phyloP scores from a whole-genome alignment of 2,888 invertebrate species.

The Phasia obesa region DNA sequence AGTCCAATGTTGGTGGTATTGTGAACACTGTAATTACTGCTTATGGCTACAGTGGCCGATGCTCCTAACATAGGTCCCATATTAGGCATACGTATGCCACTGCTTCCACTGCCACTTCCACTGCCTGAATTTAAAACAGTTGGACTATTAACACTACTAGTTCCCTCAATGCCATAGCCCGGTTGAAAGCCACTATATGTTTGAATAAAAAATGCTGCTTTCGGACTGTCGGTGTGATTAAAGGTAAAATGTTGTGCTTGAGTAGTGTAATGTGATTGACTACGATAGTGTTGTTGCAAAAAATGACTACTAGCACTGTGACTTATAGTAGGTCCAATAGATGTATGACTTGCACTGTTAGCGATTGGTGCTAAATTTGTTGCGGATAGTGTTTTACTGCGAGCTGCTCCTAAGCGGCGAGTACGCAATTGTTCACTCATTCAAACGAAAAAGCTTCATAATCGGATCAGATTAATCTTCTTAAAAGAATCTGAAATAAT shows the following conservation, averaged over 20 bases:
- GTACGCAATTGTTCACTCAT: slow-evolving; percentile 80
- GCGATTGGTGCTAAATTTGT: slow-evolving; percentile 57
- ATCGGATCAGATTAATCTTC: slow-evolving; percentile 29
- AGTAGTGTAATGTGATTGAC: slow-evolving; percentile 70
- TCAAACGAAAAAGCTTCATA: slow-evolving; percentile 73
- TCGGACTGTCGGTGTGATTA: slow-evolving; percentile 74
- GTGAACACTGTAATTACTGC: slow-evolving; percentile 57
- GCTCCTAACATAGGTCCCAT: slow-evolving; percentile 77
- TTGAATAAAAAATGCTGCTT: slow-evolving; percentile 68
- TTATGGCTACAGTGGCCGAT: slow-evolving; percentile 69
- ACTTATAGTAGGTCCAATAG: slow-evolving; percentile 40
- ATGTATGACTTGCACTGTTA: slow-evolving; percentile 29
- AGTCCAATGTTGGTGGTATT: slow-evolving; percentile 50
- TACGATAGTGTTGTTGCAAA: slow-evolving; percentile 68
- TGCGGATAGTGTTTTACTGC: slow-evolving; percentile 71
- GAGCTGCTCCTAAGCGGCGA: slow-evolving; percentile 79
- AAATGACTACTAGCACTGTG: slow-evolving; percentile 62
- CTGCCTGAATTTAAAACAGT: slow-evolving; percentile 77
- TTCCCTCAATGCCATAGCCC: slow-evolving; percentile 73
- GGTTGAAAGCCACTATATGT: slow-evolving; percentile 19
- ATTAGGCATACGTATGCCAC: slow-evolving; percentile 71
- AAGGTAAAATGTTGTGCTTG: slow-evolving; percentile 75
- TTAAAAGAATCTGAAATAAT: slow-evolving; percentile 34
- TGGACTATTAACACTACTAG: slow-evolving; percentile 77
- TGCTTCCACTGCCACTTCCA: slow-evolving; percentile 73